Percentiles rank a stretch among this genome's conserved stretches.
Conservation (phyloP, 2,797 vertebrate species). For the Phylloscopus collybita region DNA sequence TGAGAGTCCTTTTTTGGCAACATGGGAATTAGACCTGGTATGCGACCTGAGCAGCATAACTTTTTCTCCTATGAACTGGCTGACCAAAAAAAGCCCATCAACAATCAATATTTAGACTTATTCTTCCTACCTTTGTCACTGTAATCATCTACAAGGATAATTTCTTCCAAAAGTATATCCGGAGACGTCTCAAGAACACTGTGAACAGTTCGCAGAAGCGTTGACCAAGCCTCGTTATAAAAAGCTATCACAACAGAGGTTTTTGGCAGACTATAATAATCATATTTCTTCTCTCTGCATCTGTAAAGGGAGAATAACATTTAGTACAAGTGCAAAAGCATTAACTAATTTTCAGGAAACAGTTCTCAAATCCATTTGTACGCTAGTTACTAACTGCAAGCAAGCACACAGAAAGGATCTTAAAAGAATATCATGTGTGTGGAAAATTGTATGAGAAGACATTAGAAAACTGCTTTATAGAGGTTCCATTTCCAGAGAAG, state of each 20-base stretch:
- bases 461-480: not conserved
- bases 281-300: slow-evolving; percentile 85
- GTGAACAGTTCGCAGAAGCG: slow-evolving; percentile 86
- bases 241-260: slow-evolving; percentile 89
- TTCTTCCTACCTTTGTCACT: slow-evolving; percentile 89
- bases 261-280: slow-evolving; percentile 81
- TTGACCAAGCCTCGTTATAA: slow-evolving; percentile 92
- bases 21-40: not conserved
- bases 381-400: not conserved
- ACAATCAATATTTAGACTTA: not conserved
- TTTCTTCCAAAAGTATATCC: slow-evolving; percentile 89
- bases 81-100: not conserved
- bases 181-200: slow-evolving; percentile 96
- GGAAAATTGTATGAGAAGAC: not conserved
- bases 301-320: slow-evolving; percentile 71
- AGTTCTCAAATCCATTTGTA: not conserved
- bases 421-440: not conserved
- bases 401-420: not conserved
- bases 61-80: not conserved
- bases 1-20: not conserved
- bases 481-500: not conserved
- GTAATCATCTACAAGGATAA: slow-evolving; percentile 97
- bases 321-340: not conserved
- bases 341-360: not conserved
- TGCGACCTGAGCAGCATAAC: not conserved